Percentiles rank a stretch among this genome's conserved stretches.
Conservation (phyloP, 2,797 vertebrate species). For the Coregonus sp. region DNA sequence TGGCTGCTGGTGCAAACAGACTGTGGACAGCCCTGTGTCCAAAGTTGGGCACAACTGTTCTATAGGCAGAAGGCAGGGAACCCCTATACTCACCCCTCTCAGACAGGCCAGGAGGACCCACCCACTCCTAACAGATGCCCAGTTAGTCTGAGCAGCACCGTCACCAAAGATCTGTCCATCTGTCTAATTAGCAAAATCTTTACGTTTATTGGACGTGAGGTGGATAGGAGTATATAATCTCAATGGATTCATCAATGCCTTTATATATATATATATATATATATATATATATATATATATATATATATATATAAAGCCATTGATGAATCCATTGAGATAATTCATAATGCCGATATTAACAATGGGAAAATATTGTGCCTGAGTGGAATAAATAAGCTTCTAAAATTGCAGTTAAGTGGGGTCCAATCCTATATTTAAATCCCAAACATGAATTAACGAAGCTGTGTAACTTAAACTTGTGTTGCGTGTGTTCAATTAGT, state of each 20-base stretch:
- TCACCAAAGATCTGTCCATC: conserved; percentile 25
- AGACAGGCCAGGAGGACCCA: conserved; percentile 38
- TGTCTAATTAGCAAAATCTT: conserved; percentile 17
- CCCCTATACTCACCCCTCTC: conserved; percentile 64
- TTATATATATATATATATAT: too few species aligned
- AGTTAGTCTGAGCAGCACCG: conserved; percentile 36
- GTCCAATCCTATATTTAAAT: neutral
- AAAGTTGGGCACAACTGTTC: conserved; percentile 81
- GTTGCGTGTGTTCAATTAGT: neutral
- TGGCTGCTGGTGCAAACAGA: conserved; percentile 71
- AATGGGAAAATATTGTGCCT: conserved; percentile 73
- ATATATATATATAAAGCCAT: too few species aligned
- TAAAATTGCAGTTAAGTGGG: neutral
- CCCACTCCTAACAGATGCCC: conserved; percentile 59
- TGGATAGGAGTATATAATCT: conserved; percentile 2
- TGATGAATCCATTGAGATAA: neutral
- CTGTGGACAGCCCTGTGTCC: conserved; percentile 69
- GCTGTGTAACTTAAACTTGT: neutral
- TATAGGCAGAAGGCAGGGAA: conserved; percentile 72
- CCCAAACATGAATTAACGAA: neutral
- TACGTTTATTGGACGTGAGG: conserved; percentile 10
- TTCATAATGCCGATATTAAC: conserved; percentile 63
- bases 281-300: too few species aligned
- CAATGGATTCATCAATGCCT: too few species aligned
- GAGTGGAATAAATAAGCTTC: too few species aligned